Conservation (phyloP, 1,140 invertebrate species). For the Drosophila virilis region DNA sequence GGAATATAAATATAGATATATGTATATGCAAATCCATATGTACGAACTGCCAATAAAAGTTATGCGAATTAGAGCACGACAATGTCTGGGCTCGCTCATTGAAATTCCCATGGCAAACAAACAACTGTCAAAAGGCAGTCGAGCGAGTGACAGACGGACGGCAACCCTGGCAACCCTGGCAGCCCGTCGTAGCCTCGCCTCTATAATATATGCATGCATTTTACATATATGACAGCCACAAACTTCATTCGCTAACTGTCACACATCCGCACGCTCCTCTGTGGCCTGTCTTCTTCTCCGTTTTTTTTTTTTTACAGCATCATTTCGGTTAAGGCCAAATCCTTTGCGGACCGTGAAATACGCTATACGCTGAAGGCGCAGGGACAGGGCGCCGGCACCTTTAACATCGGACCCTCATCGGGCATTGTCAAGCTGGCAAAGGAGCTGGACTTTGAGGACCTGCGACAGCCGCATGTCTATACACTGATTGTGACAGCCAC, state of each 20-base stretch:
- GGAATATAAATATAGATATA: conserved; percentile 3
- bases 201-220: conserved; percentile 61
- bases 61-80: conserved; percentile 54
- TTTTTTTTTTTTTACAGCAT: conserved; percentile 85
- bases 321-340: conserved; percentile 98
- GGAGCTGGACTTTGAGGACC: conserved; percentile 97
- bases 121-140: conserved; percentile 79
- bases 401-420: conserved; percentile 96
- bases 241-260: conserved; percentile 6
- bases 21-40: conserved; percentile 60
- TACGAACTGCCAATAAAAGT: conserved; percentile 69
- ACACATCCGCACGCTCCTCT: conserved; percentile 5
- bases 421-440: conserved; percentile 97
- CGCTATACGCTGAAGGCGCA: conserved; percentile 96
- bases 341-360: conserved; percentile 97
- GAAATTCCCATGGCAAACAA: conserved; percentile 73
- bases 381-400: conserved; percentile 96
- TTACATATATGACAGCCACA: conserved; percentile 52
- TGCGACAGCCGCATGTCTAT: conserved; percentile 96
- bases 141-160: conserved; percentile 56
- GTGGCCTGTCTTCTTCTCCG: conserved; percentile 22
- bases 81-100: conserved; percentile 57
- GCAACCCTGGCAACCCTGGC: conserved; percentile 2
- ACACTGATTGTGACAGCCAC: conserved; percentile 96
- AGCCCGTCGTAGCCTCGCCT: neutral